A percentile compares a stretch with the other conserved stretches of the same genome.
Conservation (phyloP, 2,113 vertebrate species). For the Oenanthe oenanthe region DNA sequence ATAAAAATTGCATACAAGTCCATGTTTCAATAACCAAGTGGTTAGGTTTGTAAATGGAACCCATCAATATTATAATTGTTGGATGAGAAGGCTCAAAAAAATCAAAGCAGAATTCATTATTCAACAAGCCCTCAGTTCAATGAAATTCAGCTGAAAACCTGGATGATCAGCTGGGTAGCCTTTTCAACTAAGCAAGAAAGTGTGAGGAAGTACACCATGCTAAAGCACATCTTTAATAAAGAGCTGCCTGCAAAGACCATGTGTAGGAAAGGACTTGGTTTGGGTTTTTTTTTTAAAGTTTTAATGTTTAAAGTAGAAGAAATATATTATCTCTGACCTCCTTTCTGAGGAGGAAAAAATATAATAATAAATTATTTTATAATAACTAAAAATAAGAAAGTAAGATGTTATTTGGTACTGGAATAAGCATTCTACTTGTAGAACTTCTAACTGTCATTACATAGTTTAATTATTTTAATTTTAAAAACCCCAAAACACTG, state of each 20-base stretch:
- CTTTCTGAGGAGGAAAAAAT: neutral
- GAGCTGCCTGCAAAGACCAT: neutral
- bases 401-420: neutral
- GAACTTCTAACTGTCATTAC: neutral
- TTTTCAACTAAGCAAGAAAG: neutral
- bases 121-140: neutral
- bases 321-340: neutral
- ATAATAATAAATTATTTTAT: neutral
- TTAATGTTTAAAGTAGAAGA: neutral
- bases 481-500: neutral
- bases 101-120: neutral
- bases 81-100: neutral
- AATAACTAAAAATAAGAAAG: neutral
- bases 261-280: rapidly evolving
- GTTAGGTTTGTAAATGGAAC: neutral
- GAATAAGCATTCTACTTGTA: neutral
- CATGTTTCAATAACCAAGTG: neutral
- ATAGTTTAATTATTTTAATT: neutral
- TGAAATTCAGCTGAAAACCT: neutral
- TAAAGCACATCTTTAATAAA: neutral
- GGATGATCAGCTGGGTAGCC: neutral
- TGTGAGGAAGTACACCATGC: neutral
- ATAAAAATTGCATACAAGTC: neutral
- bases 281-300: neutral
- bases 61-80: neutral